phyloP scores from a whole-genome alignment of 2,888 invertebrate genomes.

The Drosophila picticornis region DNA sequence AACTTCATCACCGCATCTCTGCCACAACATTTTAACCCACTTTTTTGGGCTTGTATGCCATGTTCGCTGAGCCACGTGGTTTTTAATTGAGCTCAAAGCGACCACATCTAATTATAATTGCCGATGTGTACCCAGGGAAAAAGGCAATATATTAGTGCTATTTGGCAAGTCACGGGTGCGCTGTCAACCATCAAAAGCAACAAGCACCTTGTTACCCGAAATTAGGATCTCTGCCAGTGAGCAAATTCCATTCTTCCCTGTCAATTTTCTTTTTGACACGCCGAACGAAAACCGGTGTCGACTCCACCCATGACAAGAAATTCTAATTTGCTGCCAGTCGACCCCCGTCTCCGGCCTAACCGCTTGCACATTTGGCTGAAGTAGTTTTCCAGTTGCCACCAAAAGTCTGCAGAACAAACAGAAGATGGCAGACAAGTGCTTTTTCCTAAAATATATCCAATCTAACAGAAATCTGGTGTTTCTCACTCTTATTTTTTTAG shows the following conservation, averaged over 20 bases:
- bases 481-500: no score
- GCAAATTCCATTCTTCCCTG: slow-evolving; percentile 63
- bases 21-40: slow-evolving; percentile 70
- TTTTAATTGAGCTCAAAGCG: slow-evolving; percentile 71
- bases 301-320: slow-evolving; percentile 15
- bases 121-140: slow-evolving; percentile 36
- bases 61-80: slow-evolving; percentile 60
- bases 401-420: background rate
- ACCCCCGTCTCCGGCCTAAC: background rate
- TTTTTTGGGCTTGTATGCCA: slow-evolving; percentile 43
- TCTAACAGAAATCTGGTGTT: background rate
- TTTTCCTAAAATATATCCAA: background rate
- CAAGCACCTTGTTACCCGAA: slow-evolving; percentile 34
- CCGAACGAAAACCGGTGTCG: slow-evolving; percentile 4
- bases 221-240: slow-evolving; percentile 45
- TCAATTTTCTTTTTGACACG: slow-evolving; percentile 61
- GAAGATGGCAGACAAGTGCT: background rate
- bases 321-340: slow-evolving; percentile 1
- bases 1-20: background rate
- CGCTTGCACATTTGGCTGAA: slow-evolving; percentile 31
- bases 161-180: slow-evolving; percentile 58
- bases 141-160: slow-evolving; percentile 62
- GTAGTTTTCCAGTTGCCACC: slow-evolving; percentile 25
- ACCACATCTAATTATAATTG: slow-evolving; percentile 77
- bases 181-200: slow-evolving; percentile 18